Evolutionary conservation across 2,113 vertebrate genomes (phyloP).

Genomic region (Grus americana): DNA sequence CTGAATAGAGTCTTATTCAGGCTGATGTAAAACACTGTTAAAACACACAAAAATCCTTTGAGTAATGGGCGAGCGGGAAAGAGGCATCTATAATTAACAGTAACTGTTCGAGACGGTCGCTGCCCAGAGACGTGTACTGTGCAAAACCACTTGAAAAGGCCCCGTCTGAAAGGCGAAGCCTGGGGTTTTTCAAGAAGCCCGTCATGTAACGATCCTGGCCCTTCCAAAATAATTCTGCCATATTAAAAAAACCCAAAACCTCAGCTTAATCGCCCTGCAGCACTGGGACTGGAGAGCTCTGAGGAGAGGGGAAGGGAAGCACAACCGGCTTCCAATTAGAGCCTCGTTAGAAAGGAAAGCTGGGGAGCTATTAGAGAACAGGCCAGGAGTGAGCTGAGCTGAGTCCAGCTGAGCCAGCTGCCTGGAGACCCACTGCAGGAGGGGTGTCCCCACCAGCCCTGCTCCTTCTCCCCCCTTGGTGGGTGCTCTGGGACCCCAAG

Average conservation of each 20-base stretch:
- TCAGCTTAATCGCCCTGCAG: constrained; percentile 83
- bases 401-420: constrained; percentile 16
- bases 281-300: constrained; percentile 76
- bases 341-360: constrained; percentile 83
- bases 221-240: constrained; percentile 82
- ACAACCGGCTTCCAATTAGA: constrained; percentile 81
- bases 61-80: constrained; percentile 82
- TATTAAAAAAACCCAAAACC: constrained; percentile 80
- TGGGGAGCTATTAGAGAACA: constrained; percentile 67
- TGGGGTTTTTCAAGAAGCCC: constrained; percentile 75
- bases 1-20: constrained; percentile 84
- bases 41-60: constrained; percentile 86
- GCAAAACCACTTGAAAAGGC: constrained; percentile 83
- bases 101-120: constrained; percentile 83
- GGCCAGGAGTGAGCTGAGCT: constrained; percentile 24
- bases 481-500: neutral
- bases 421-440: neutral
- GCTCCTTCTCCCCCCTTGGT: neutral
- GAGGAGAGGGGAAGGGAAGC: constrained; percentile 75
- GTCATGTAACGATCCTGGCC: constrained; percentile 73
- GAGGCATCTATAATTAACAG: constrained; percentile 87
- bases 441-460: neutral
- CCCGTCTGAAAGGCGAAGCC: constrained; percentile 77
- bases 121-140: constrained; percentile 80
- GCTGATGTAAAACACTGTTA: constrained; percentile 80